Percentiles rank a stretch among this genome's conserved stretches.
Evolutionary conservation across 2,113 vertebrate species (phyloP).

Genomic region (Vulpes ferrilata): DNA sequence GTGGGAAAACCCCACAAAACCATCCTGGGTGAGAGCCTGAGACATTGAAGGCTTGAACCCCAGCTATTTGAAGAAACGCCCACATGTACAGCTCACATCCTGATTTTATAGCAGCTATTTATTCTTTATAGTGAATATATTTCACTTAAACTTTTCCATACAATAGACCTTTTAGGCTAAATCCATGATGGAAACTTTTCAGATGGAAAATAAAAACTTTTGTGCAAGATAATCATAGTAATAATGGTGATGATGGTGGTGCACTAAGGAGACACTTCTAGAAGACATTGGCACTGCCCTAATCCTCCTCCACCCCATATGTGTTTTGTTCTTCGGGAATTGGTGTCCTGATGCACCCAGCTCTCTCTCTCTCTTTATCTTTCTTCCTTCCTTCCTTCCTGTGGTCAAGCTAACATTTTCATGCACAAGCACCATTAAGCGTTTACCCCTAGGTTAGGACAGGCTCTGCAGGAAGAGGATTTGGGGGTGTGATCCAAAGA

Average conservation of each 20-base stretch:
- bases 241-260: background rate
- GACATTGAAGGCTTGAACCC: background rate
- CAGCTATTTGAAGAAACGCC: background rate
- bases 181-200: background rate
- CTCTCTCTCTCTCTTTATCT: background rate
- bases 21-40: background rate
- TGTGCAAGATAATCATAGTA: background rate
- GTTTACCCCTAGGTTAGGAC: background rate
- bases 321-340: background rate
- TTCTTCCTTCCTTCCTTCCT: background rate
- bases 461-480: background rate
- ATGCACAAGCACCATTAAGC: background rate
- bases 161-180: constrained; percentile 53
- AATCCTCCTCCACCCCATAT: background rate
- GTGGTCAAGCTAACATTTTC: background rate
- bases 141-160: constrained; percentile 47
- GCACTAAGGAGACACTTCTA: background rate
- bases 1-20: background rate
- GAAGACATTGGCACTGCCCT: background rate
- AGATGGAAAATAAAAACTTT: background rate
- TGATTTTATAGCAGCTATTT: constrained; percentile 34
- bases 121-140: constrained; percentile 15
- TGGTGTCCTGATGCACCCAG: background rate
- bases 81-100: background rate
- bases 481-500: background rate